Evolutionary conservation across 1,140 invertebrate species (phyloP), one percentile per base, ranked within the genome.

Genomic region (Ladona fulva): DNA sequence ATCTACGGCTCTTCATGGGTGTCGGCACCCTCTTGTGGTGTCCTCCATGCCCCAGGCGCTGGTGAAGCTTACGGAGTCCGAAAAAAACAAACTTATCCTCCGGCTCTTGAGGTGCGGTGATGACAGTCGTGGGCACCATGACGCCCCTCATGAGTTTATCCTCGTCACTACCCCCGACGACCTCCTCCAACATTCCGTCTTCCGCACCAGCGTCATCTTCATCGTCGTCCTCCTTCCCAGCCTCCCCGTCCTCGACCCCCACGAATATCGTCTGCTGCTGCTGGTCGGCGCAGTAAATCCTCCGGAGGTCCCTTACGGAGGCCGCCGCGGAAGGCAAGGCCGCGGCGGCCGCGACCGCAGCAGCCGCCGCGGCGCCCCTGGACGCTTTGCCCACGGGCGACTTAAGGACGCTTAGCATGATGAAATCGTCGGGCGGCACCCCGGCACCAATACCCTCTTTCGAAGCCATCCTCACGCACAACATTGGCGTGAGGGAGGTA

Each of bases 21-120:
- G 89, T 90, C 1, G 89, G 89, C 12, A 89, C 87, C 42, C 89
- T 83, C 80, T 88, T 88, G 82, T 89, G 89, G 79, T 89, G 88
- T 0, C 87, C 86, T 80, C 89, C 88, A 78, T 85, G 87, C 6
- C 19, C 25, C 25, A 29, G 75, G 19, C 75, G 25, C 25, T 42
- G 75, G 19, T 76, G 25, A n/a, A 76, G 42, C 19, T 42, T 29
- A 3, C 42, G 25, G 22, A 76, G 75, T 22, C 75, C 75, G 24
- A 76, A 42, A 29, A 76, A 76, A 24, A 76, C 25, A 22, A 76
- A 76, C 25, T 42, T 42, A 12, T 66, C 52, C 52, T 66, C 52
- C 3, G 29, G 29, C 12, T 66, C 52, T 12, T 22, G 80, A 87
- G 88, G 42, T 88, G 82, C 5, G 87, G 87, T 37, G 84, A 84